Evolutionary conservation across 2,888 invertebrate genomes (phyloP), one percentile per base, ranked within the genome.

Genomic region (Drosophila monieri): DNA sequence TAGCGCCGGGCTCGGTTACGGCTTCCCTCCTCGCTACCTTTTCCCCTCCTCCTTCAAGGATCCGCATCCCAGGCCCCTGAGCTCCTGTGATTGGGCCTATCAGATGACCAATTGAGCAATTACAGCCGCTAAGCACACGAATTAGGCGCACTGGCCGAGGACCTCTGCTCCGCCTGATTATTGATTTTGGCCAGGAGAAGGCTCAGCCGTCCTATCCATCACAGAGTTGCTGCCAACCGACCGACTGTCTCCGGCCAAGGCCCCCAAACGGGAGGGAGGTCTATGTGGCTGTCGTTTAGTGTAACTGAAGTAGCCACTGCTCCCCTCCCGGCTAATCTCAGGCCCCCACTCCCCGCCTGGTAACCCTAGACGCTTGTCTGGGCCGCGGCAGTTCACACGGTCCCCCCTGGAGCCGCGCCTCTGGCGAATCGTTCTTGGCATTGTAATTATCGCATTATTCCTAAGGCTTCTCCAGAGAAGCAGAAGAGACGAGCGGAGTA

Each of bases 401-500:
- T 68, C 46, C 47, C 39, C 46, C 46, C 46, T 18, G 9, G 15
- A 21, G 18, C 21, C 32, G 32, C 12, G 32, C 35, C 35, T n/a
- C 35, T 35, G 76, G 52, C 69, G 57, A 75, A 74, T 77, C 80
- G 74, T 81, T 78, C 80, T 77, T 66, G 75, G 64, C 77, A 85
- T 81, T 81, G 86, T 79, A 85, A 85, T 87, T 88, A 86, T 75
- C 84, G 78, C 74, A 88, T 85, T 85, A 73, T 66, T 81, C 73
- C 76, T 88, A 89, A 78, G 88, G 88, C 88, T 88, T 89, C 88
- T 27, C 62, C 73, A 57, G 55, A 57, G 39, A 37, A 64, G 25
- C 66, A n/a, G n/a, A n/a, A n/a, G n/a, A n/a, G n/a, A n/a, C n/a
- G n/a, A n/a, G n/a, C n/a, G n/a, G 10, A 18, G 18, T 18, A 1